phyloP scores from a whole-genome alignment of 2,888 invertebrate genomes.

The Drosophila maculinotata region DNA sequence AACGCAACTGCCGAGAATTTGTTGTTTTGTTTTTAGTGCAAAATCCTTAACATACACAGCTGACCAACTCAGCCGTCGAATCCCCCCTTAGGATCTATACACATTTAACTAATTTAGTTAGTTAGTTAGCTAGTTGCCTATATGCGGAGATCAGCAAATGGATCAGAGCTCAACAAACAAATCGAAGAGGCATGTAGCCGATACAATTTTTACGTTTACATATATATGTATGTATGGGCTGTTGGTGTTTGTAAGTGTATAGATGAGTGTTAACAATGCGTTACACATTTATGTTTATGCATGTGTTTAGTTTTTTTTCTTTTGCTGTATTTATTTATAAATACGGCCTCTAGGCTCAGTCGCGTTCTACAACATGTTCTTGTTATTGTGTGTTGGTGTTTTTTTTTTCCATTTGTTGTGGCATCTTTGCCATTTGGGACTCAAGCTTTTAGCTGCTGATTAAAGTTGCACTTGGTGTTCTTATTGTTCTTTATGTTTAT shows the following conservation, averaged over 20 bases:
- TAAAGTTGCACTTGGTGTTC: constrained; percentile 10
- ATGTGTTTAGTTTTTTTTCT: constrained; percentile 7
- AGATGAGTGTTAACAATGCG: background rate
- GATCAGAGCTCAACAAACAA: constrained; percentile 51
- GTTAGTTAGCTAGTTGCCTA: constrained; percentile 43
- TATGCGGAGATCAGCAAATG: constrained; percentile 46
- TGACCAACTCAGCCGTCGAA: constrained; percentile 9
- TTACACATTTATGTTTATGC: constrained; percentile 2
- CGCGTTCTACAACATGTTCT: constrained; percentile 48
- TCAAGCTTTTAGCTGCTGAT: constrained; percentile 37
- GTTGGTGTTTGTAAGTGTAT: constrained; percentile 8
- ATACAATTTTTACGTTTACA: constrained; percentile 18
- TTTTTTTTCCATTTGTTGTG: constrained; percentile 17
- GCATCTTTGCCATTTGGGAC: constrained; percentile 15
- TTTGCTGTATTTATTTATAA: constrained; percentile 44
- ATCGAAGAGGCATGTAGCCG: constrained; percentile 28
- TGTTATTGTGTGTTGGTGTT: constrained; percentile 18
- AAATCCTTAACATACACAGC: constrained; percentile 22
- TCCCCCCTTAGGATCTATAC: constrained; percentile 17
- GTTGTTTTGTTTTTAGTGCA: constrained; percentile 3
- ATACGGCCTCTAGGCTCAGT: constrained; percentile 59
- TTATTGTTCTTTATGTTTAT: constrained; percentile 1
- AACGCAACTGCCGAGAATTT: constrained; percentile 31
- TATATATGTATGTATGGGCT: constrained; percentile 14
- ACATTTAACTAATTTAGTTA: constrained; percentile 29